Percentiles rank a stretch among this genome's conserved stretches.
phyloP scores from a whole-genome alignment of 1,140 invertebrate species.

The Rhopalosiphum maidis region DNA sequence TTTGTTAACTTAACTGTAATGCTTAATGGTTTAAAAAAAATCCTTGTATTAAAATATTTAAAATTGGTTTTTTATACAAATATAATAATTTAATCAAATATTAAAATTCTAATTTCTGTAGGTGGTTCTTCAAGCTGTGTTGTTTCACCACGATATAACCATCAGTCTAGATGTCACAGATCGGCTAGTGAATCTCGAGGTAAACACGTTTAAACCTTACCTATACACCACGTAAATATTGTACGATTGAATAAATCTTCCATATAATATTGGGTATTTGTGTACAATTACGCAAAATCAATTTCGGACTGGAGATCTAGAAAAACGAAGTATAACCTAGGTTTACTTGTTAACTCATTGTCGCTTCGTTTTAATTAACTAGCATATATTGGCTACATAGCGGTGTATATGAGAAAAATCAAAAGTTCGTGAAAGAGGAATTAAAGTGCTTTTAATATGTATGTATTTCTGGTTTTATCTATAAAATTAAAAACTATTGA shows the following conservation, averaged over 20 bases:
- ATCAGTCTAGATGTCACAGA: slow-evolving; percentile 45
- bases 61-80: neutral
- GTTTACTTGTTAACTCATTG: slow-evolving; percentile 1
- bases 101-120: neutral
- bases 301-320: neutral
- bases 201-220: neutral
- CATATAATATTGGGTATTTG: neutral
- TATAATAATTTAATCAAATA: neutral
- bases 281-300: slow-evolving; percentile 14
- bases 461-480: neutral
- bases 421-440: neutral
- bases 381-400: neutral
- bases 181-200: slow-evolving; percentile 49
- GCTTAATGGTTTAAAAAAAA: neutral
- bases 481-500: neutral
- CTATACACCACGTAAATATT: neutral
- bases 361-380: neutral
- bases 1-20: neutral
- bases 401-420: neutral
- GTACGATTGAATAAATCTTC: neutral
- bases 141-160: slow-evolving; percentile 45
- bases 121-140: slow-evolving; percentile 51
- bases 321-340: slow-evolving; percentile 21
- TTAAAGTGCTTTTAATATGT: neutral
- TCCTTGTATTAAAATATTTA: neutral